Conservation (phyloP, 1,140 invertebrate genomes). For the Zaprionus gabonicus region DNA sequence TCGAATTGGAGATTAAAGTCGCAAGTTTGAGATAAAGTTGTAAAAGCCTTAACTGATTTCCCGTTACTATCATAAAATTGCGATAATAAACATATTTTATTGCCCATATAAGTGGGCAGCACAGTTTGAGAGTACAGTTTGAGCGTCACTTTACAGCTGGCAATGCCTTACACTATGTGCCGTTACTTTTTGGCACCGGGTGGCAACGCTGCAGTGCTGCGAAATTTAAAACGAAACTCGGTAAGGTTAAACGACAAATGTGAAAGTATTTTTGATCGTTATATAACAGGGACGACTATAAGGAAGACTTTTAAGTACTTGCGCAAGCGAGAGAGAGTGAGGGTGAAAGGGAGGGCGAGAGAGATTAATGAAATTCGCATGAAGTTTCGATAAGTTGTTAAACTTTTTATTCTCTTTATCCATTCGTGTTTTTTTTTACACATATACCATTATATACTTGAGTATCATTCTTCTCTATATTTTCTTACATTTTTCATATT, state of each 20-base stretch:
- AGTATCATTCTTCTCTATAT: conserved; percentile 62
- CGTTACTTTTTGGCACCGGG: conserved; percentile 23
- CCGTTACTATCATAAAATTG: background rate
- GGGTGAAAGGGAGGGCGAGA: background rate
- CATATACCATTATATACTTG: conserved; percentile 63
- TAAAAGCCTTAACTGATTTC: conserved; percentile 8
- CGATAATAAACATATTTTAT: conserved; percentile 6
- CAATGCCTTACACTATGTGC: conserved; percentile 16
- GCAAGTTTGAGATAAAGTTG: background rate
- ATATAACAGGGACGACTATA: conserved; percentile 1
- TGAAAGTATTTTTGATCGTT: conserved; percentile 20
- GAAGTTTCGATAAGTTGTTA: conserved; percentile 47
- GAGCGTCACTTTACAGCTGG: conserved; percentile 9
- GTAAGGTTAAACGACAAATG: background rate
- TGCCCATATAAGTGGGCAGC: background rate
- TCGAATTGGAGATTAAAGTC: background rate
- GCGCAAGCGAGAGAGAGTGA: background rate
- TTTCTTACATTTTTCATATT: conserved; percentile 30
- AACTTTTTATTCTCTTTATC: conserved; percentile 68
- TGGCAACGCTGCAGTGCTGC: conserved; percentile 26
- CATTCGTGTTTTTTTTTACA: conserved; percentile 63
- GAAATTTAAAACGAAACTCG: conserved; percentile 14
- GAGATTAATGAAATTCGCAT: background rate
- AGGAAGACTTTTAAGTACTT: conserved; percentile 8
- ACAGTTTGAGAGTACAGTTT: conserved; percentile 10